Base-by-base conservation (phyloP, 2,888 invertebrate species). In the Pseudoips prasinana region DNA sequence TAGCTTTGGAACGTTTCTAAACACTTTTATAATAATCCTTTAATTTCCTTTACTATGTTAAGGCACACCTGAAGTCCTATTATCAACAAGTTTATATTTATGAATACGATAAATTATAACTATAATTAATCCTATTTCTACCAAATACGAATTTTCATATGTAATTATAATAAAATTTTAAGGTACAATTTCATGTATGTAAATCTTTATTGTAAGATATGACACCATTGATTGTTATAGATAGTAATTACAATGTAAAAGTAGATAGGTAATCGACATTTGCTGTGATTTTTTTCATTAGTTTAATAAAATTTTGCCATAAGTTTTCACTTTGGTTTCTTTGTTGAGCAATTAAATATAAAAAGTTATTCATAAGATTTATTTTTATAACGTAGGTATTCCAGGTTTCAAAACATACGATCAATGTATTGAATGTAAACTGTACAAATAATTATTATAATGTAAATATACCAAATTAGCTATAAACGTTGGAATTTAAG, bases 381-480 rank as follows among this genome's bases (percentile, higher is more conserved):
- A 83, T 84, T 84, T 83, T 84, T 84, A 59, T 84, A 84, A 73
- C 56, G 55, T 68, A 70, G 61, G 52, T 49, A 54, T 52, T 63
- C 61, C 63, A 73, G 73, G 75, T 78, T 78, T 79, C 75, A 65
- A 57, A 58, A 75, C 67, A 77, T 59, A 73, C 73, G 68, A 80
- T 60, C 59, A 58, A 51, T 57, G 28, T 39, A 48, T 53, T 46
- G 29, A 58, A 53, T 42, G 5, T 14, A 3, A 14, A 14, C 5
- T 54, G 47, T 40, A 49, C 58, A 40, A 49, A 49, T 18, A 25
- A 33, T 43, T 42, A 24, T 44, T 50, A 14, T 14, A 14, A 14
- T 73, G 65, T 73, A 73, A 60, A 71, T 76, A 62, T 54, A 58
- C 33, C 43, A 50, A 52, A 46, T 44, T 53, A 52, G 43, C 46